Evolutionary conservation across 2,797 vertebrate genomes (phyloP).

Genomic region (Danio aesculapii): DNA sequence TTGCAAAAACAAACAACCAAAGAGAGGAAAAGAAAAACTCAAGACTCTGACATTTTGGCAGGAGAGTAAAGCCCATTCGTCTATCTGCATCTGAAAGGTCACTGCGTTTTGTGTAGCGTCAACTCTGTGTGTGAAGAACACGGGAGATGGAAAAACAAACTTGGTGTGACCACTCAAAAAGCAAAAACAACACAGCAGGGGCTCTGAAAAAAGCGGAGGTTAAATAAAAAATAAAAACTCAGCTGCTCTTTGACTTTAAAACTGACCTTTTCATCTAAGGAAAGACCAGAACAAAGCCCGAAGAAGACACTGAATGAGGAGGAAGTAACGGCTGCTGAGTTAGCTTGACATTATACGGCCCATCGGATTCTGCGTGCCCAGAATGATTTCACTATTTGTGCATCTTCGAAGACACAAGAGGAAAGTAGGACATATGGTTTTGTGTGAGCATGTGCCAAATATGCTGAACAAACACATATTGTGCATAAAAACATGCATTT

Average conservation of each 20-base stretch:
- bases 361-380: background rate
- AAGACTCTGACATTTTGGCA: conserved; percentile 82
- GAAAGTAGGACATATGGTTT: conserved; percentile 23
- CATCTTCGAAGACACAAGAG: background rate
- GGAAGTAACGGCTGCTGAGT: conserved; percentile 8
- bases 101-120: conserved; percentile 65
- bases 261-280: conserved; percentile 10
- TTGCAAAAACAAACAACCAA: conserved; percentile 42
- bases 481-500: background rate
- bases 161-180: conserved; percentile 69
- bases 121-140: conserved; percentile 67
- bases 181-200: conserved; percentile 68
- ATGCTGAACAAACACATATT: conserved; percentile 22
- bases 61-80: conserved; percentile 70
- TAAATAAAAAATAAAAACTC: conserved; percentile 5
- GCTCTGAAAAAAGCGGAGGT: conserved; percentile 21
- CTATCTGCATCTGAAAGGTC: conserved; percentile 80
- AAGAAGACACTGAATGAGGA: background rate
- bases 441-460: conserved; percentile 8
- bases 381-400: conserved; percentile 10
- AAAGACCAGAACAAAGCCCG: conserved; percentile 4
- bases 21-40: conserved; percentile 65
- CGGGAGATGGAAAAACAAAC: conserved; percentile 74
- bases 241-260: conserved; percentile 10
- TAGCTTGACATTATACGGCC: conserved; percentile 1